Evolutionary conservation across 2,888 invertebrate species (phyloP).

Genomic region (Stenoptilia bipunctidactyla): DNA sequence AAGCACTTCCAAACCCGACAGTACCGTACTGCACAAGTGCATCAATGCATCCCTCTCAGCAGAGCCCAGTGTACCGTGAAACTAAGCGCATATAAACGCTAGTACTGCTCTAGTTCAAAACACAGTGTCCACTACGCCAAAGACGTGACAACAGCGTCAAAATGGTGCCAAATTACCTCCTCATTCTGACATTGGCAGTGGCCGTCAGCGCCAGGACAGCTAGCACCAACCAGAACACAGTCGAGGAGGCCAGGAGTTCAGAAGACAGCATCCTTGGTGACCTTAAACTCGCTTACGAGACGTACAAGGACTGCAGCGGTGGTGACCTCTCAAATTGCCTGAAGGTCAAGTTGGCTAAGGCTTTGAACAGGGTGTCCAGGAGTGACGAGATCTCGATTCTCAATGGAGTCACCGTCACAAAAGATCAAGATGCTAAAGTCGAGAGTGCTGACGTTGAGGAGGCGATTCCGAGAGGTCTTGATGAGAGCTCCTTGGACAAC

Average conservation of each 20-base stretch:
- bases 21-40: constrained; percentile 50
- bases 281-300: constrained; percentile 79
- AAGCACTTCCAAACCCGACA: constrained; percentile 22
- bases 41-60: constrained; percentile 61
- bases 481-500: constrained; percentile 79
- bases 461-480: constrained; percentile 78
- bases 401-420: constrained; percentile 82
- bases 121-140: constrained; percentile 55
- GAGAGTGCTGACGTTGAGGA: constrained; percentile 75
- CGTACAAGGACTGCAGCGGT: constrained; percentile 85
- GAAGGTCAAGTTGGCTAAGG: constrained; percentile 83
- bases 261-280: constrained; percentile 73
- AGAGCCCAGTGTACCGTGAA: constrained; percentile 58
- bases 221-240: constrained; percentile 54
- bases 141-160: constrained; percentile 49
- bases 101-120: constrained; percentile 47
- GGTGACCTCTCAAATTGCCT: constrained; percentile 79
- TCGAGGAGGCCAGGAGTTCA: constrained; percentile 50
- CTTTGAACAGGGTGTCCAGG: constrained; percentile 80
- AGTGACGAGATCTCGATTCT: constrained; percentile 76
- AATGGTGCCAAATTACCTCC: constrained; percentile 72
- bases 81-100: constrained; percentile 65
- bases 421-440: constrained; percentile 66
- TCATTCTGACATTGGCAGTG: constrained; percentile 67
- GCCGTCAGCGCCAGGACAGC: constrained; percentile 67